Conservation (phyloP, 1,140 invertebrate species). For the Anoplolepis gracilipes region DNA sequence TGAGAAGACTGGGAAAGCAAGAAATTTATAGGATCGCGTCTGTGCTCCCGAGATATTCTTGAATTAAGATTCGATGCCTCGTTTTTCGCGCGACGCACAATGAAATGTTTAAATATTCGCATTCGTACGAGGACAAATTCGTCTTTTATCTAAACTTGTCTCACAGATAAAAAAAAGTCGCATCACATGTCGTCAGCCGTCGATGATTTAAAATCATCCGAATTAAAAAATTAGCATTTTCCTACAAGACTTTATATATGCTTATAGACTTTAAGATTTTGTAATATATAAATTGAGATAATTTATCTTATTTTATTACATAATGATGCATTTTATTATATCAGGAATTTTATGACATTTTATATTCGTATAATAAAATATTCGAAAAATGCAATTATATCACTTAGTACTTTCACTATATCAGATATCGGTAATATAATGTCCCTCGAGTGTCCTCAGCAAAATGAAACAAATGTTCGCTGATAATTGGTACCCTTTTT, state of each 20-base stretch:
- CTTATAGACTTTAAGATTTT: too few relatives aligned
- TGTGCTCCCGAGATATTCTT: constrained; percentile 5
- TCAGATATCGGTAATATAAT: constrained; percentile 5
- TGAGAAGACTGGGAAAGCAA: background rate
- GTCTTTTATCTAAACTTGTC: background rate
- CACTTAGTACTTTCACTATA: background rate
- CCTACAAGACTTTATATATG: background rate
- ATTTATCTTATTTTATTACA: background rate
- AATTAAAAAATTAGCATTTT: background rate
- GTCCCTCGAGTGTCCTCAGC: background rate
- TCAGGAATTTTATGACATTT: background rate
- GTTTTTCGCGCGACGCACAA: background rate
- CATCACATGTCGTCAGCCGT: too few relatives aligned
- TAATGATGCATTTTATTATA: background rate
- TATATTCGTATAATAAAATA: background rate
- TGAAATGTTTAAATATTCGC: constrained; percentile 1
- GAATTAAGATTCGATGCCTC: background rate
- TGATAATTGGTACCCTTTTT: constrained; percentile 21
- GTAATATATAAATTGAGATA: background rate
- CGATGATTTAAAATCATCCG: background rate
- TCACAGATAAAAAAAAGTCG: background rate
- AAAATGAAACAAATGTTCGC: background rate
- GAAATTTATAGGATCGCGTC: constrained; percentile 57
- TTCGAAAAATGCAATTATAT: background rate
- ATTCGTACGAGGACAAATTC: background rate